Base-by-base conservation (phyloP, 2,113 vertebrate species). In the Pygoscelis adeliae region DNA sequence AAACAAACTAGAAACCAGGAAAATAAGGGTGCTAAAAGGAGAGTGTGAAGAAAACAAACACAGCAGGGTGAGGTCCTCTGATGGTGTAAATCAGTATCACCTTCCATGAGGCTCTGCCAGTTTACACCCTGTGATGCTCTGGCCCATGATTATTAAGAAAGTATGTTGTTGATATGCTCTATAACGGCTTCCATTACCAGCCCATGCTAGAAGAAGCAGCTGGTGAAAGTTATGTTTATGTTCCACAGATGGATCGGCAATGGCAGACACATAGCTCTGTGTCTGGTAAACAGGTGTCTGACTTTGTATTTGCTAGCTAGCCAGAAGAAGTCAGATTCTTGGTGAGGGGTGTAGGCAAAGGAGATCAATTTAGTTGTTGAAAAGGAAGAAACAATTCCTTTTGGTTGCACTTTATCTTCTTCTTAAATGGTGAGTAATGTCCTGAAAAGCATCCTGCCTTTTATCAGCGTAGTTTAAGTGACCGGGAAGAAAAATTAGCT, bases 281-380 rank as follows among this genome's bases (percentile, higher is more conserved):
- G 90, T 97, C 97, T 90, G 95, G 97, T 95, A 97, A 97, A 96
- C 98, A 98, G 98, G 98, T 98, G 98, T 98, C 98, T 97, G 96
- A 97, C 62, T 97, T 95, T 90, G 76, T 49, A 25, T 95, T 97
- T 97, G 83, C 97, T 97, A 97, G 96, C 97, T 91, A 94, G 94
- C 95, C 95, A 98, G 93, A 90, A 98, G 95, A 93, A 97, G 89
- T 72, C 91, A 66, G 92, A 96, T 96, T 93, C 85, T 94, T 96
- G 67, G 66, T 91, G 58, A 96, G 85, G 93, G 38, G 17, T 90
- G 44, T 77, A 93, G 46, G 87, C 74, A 84, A 97, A 93, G 90
- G 74, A 96, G 94, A 90, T 73, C 74, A 83, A 76, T 91, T 91
- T 21, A 62, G 80, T 74, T 52, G 32, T 36, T 97, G 90, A 84